Evolutionary conservation across 2,113 vertebrate genomes (phyloP).

Genomic region (Parotia lawesii): DNA sequence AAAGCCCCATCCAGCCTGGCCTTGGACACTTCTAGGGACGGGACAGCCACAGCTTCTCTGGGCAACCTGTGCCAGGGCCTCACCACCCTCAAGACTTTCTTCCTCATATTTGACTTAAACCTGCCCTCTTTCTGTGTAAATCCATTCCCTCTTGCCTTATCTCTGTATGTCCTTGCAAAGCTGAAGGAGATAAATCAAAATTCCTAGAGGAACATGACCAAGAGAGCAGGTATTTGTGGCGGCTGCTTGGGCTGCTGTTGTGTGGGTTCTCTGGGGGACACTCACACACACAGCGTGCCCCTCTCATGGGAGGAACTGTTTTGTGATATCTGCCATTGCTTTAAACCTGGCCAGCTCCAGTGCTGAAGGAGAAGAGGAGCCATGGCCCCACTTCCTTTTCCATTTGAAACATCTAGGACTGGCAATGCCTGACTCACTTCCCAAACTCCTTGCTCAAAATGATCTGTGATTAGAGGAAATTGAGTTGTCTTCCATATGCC

Average conservation of each 20-base stretch:
- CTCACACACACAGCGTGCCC: fast-evolving
- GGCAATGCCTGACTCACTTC: not conserved
- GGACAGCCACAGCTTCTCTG: fast-evolving
- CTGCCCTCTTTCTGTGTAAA: not conserved
- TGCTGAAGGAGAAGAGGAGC: not conserved
- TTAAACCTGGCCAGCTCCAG: not conserved
- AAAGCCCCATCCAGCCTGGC: not conserved
- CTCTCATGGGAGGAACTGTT: not conserved
- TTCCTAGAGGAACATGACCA: not conserved
- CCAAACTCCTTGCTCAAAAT: not conserved
- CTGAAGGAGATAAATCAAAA: not conserved
- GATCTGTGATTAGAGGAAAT: not conserved
- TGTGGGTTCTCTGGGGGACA: not conserved
- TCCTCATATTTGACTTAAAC: not conserved
- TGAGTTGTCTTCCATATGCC: not conserved
- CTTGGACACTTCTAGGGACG: not conserved
- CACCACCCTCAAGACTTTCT: no score
- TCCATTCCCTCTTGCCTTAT: not conserved
- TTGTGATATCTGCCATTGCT: not conserved
- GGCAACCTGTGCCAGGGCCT: not conserved
- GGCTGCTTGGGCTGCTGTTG: not conserved
- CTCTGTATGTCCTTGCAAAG: not conserved
- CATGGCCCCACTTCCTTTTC: not conserved
- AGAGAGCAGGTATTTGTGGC: fast-evolving
- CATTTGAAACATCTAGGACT: not conserved